A percentile compares a stretch with the other conserved stretches of the same genome.
Conservation (phyloP, 2,888 invertebrate genomes). For the Conops quadrifasciatus region DNA sequence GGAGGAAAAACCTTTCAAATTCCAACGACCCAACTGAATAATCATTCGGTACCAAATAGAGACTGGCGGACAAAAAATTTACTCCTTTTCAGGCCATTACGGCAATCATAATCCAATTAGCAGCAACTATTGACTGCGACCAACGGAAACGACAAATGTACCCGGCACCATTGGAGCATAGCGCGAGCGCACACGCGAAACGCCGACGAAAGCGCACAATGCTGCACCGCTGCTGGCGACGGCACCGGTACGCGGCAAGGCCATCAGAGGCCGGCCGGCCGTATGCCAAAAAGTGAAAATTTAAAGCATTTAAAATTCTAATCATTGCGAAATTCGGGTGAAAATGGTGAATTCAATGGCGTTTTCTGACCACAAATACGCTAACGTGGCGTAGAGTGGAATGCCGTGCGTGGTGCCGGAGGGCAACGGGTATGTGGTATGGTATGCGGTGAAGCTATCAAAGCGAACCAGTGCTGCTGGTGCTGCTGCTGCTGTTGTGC, state of each 20-base stretch:
- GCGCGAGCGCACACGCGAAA: no score
- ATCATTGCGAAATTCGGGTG: slow-evolving; percentile 15
- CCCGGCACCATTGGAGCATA: no score
- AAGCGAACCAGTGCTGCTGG: neutral
- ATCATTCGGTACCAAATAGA: neutral
- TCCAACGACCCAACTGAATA: neutral
- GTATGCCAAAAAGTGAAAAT: slow-evolving; percentile 12
- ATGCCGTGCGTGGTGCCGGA: neutral
- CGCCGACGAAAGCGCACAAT: no score
- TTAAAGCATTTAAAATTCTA: slow-evolving; percentile 35
- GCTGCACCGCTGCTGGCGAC: neutral
- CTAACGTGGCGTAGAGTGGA: slow-evolving; percentile 10
- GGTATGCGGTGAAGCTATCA: neutral
- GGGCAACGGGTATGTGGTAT: neutral
- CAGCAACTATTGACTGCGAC: slow-evolving; percentile 28
- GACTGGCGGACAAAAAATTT: neutral
- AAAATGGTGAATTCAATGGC: neutral
- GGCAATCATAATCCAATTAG: slow-evolving; percentile 34
- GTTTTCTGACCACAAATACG: slow-evolving; percentile 24
- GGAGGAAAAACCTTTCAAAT: neutral
- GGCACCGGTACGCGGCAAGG: slow-evolving; percentile 24
- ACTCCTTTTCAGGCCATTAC: slow-evolving; percentile 14
- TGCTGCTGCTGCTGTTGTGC: neutral
- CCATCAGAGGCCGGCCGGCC: slow-evolving; percentile 4
- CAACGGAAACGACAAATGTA: neutral